phyloP scores from a whole-genome alignment of 1,140 invertebrate genomes.

The Pseudomyrmex flavicornis region DNA sequence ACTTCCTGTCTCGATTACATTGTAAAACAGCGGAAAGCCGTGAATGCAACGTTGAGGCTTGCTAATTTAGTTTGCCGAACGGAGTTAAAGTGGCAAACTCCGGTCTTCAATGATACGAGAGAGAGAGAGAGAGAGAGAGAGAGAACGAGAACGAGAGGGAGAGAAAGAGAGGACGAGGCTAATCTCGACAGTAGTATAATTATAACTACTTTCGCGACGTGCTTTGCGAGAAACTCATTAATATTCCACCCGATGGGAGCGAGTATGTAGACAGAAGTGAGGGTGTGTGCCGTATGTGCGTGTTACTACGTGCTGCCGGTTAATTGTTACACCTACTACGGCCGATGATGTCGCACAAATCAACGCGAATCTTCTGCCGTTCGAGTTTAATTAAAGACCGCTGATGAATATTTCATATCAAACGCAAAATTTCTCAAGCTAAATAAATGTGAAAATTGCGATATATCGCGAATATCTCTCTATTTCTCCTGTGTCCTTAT shows the following conservation, averaged over 20 bases:
- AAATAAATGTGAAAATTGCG: not conserved
- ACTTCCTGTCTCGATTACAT: not conserved
- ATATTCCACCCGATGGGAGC: conserved; percentile 26
- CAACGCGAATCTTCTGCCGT: not conserved
- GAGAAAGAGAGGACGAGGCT: not conserved
- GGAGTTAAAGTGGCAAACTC: conserved; percentile 38
- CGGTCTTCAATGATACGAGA: conserved; percentile 37
- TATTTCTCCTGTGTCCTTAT: not conserved
- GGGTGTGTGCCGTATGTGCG: not conserved
- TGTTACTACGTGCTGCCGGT: not conserved
- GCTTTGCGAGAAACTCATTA: conserved; percentile 22
- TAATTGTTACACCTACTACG: conserved; percentile 44
- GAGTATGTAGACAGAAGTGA: conserved; percentile 25
- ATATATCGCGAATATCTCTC: not conserved
- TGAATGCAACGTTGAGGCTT: conserved; percentile 43
- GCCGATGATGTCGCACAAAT: conserved; percentile 16
- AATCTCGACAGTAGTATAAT: conserved; percentile 38
- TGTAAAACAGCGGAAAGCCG: conserved; percentile 20
- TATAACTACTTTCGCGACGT: conserved; percentile 36
- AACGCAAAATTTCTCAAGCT: not conserved
- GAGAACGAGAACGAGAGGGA: not conserved
- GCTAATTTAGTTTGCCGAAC: conserved; percentile 63
- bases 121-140: conserved; percentile 2
- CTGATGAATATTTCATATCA: not conserved
- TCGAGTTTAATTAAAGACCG: conserved; percentile 37